Percentiles rank a stretch among this genome's conserved stretches.
Evolutionary conservation across 2,888 invertebrate species (phyloP).

Genomic region (Hypomecis punctinalis): DNA sequence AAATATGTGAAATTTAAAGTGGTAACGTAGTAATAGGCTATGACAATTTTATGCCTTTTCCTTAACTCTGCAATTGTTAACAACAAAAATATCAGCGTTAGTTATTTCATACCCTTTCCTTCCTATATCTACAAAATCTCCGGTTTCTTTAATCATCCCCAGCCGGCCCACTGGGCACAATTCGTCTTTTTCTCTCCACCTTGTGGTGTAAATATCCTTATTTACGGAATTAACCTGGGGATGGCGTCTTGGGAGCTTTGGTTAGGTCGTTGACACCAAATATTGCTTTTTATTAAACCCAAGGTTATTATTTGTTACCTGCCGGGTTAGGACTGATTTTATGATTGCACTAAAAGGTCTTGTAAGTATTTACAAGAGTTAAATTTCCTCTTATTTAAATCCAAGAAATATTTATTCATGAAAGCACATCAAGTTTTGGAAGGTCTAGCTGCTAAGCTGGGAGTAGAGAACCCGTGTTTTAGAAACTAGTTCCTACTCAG

Average conservation of each 20-base stretch:
- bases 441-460: too few relatives aligned
- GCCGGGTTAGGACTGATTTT: slow-evolving; percentile 8
- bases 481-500: too few relatives aligned
- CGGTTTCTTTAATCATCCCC: slow-evolving; percentile 18
- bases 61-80: background rate
- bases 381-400: too few relatives aligned
- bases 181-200: slow-evolving; percentile 17
- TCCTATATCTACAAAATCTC: slow-evolving; percentile 4
- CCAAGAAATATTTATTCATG: too few relatives aligned
- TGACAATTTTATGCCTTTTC: too few relatives aligned
- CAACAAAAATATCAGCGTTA: background rate
- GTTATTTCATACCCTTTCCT: background rate
- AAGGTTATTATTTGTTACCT: slow-evolving; percentile 8
- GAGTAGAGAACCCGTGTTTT: too few relatives aligned
- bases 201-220: slow-evolving; percentile 47
- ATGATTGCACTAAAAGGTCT: background rate
- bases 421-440: too few relatives aligned
- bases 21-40: too few relatives aligned
- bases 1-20: too few relatives aligned
- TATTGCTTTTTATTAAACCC: slow-evolving; percentile 24
- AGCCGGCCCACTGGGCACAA: slow-evolving; percentile 11
- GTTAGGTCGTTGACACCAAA: slow-evolving; percentile 20
- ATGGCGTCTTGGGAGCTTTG: slow-evolving; percentile 34
- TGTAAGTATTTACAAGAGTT: too few relatives aligned
- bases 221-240: slow-evolving; percentile 52